A percentile compares a stretch with the other conserved stretches of the same genome.
Evolutionary conservation across 2,888 invertebrate species (phyloP).

Genomic region (Monochamus alternatus): DNA sequence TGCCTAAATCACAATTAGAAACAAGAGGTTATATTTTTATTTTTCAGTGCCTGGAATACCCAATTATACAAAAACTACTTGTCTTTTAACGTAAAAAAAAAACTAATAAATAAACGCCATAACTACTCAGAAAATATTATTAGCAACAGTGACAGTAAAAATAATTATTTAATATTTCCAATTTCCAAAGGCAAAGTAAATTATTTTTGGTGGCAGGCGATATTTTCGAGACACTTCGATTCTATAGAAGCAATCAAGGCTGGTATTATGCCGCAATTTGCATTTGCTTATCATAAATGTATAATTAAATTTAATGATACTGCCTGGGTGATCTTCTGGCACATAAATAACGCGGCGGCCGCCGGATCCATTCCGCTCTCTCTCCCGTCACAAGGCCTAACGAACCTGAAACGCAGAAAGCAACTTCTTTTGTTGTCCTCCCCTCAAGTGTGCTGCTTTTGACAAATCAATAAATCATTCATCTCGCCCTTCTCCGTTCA

Average conservation of each 20-base stretch:
- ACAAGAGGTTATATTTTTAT: too few species aligned
- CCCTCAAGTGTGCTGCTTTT: conserved; percentile 7
- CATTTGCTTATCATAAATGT: not conserved
- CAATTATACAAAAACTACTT: too few species aligned
- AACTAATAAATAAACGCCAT: too few species aligned
- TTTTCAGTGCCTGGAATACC: too few species aligned
- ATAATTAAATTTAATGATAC: not conserved
- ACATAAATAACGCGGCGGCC: not conserved
- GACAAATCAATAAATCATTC: conserved; percentile 35
- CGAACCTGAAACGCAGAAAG: conserved; percentile 21
- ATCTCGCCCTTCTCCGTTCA: conserved; percentile 9
- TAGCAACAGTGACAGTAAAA: too few species aligned
- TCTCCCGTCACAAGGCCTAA: not conserved
- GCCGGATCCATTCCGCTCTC: not conserved
- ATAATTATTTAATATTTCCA: too few species aligned
- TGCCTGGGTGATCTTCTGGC: not conserved
- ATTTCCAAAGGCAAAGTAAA: too few species aligned
- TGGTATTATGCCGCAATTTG: not conserved
- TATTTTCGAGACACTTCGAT: too few species aligned
- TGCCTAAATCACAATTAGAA: too few species aligned
- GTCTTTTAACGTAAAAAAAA: too few species aligned
- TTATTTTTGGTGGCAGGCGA: too few species aligned
- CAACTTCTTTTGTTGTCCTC: conserved; percentile 8
- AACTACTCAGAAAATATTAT: too few species aligned
- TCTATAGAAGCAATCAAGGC: not conserved